Conservation (phyloP, 2,113 vertebrate genomes). For the Myrmophylax atrothorax region DNA sequence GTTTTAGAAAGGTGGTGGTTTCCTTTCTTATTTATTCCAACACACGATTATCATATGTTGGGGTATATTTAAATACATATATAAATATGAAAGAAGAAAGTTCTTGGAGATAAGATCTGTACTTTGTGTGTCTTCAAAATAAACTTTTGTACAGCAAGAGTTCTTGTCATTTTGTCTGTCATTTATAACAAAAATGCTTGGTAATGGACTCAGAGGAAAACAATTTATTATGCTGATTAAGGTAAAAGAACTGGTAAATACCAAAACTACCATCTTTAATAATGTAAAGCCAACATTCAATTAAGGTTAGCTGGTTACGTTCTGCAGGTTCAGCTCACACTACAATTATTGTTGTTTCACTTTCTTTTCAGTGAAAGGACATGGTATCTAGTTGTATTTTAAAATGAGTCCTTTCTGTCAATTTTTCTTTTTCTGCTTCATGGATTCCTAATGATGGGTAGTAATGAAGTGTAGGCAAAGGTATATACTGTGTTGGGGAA, state of each 20-base stretch:
- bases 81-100: neutral
- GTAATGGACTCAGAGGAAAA: neutral
- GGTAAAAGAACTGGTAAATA: conserved; percentile 16
- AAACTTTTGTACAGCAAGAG: neutral
- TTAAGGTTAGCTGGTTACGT: conserved; percentile 34
- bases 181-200: neutral
- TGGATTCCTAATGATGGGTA: conserved; percentile 32
- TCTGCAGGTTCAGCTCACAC: conserved; percentile 6
- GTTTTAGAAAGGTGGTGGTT: neutral
- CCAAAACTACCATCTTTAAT: conserved; percentile 1
- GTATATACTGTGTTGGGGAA: neutral
- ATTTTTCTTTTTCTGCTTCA: conserved; percentile 60
- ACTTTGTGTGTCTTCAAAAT: neutral
- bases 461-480: neutral
- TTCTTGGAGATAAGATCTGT: neutral
- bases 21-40: neutral
- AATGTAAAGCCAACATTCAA: conserved; percentile 36
- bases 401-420: conserved; percentile 47
- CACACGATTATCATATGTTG: neutral
- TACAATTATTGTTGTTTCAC: conserved; percentile 44
- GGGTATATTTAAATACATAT: neutral
- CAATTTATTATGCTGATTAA: conserved; percentile 11
- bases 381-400: conserved; percentile 30
- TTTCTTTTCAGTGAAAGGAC: conserved; percentile 4
- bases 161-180: neutral